Conservation (phyloP, 2,797 vertebrate species). For the Lagocephalus sceleratus region DNA sequence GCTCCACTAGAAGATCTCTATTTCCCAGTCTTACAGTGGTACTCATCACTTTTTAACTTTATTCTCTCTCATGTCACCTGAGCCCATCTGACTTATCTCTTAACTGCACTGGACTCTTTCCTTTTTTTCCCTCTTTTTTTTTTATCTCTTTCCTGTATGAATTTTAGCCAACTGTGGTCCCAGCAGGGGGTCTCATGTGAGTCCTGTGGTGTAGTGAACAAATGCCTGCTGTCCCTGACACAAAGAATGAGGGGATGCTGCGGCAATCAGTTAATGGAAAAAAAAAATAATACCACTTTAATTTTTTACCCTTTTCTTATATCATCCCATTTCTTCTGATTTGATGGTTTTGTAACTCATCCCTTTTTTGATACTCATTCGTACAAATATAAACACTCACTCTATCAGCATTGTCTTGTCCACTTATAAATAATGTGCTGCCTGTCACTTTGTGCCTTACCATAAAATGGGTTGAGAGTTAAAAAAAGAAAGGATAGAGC, state of each 20-base stretch:
- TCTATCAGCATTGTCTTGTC: background rate
- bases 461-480: slow-evolving; percentile 11
- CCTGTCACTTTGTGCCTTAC: slow-evolving; percentile 6
- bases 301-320: slow-evolving; percentile 15
- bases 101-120: background rate
- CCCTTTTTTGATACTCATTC: background rate
- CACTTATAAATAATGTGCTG: slow-evolving; percentile 3
- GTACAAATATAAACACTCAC: background rate
- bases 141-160: slow-evolving; percentile 25
- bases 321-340: slow-evolving; percentile 2
- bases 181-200: slow-evolving; percentile 50
- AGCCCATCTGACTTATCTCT: slow-evolving; percentile 21
- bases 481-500: slow-evolving; percentile 20
- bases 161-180: slow-evolving; percentile 32
- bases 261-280: slow-evolving; percentile 62
- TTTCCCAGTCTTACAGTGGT: slow-evolving; percentile 9
- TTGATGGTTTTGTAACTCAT: slow-evolving; percentile 11
- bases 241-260: slow-evolving; percentile 28
- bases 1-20: slow-evolving; percentile 40
- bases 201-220: slow-evolving; percentile 60
- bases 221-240: slow-evolving; percentile 52
- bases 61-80: slow-evolving; percentile 17
- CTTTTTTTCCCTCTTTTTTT: slow-evolving; percentile 8
- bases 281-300: slow-evolving; percentile 44
- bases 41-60: slow-evolving; percentile 10